Evolutionary conservation across 2,888 invertebrate species (phyloP).

Genomic region (Eudasyphora cyanicolor): DNA sequence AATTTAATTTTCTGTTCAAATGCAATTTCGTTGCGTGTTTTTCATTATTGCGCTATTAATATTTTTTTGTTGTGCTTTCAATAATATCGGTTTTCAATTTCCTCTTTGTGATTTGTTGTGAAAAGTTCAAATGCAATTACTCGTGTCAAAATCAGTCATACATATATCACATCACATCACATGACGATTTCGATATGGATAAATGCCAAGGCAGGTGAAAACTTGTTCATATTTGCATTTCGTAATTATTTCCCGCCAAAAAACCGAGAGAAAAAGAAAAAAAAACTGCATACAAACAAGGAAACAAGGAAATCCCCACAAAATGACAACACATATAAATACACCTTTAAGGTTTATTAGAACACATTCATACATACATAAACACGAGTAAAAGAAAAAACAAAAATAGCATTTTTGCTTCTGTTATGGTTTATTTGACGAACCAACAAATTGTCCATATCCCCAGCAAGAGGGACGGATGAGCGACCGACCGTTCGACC

Average conservation of each 20-base stretch:
- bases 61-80: too few species aligned
- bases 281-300: slow-evolving; percentile 9
- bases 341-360: slow-evolving; percentile 43
- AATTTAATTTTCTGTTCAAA: too few species aligned
- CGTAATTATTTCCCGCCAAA: slow-evolving; percentile 52
- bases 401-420: slow-evolving; percentile 21
- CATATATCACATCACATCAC: not conserved
- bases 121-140: not conserved
- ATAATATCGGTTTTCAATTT: slow-evolving; percentile 10
- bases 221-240: not conserved
- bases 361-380: not conserved
- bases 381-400: slow-evolving; percentile 33
- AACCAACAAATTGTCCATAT: slow-evolving; percentile 50
- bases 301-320: slow-evolving; percentile 41
- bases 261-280: slow-evolving; percentile 28
- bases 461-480: not conserved
- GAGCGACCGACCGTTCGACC: not conserved
- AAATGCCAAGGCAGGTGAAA: not conserved
- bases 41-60: too few species aligned
- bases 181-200: not conserved
- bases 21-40: too few species aligned
- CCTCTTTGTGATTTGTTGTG: not conserved
- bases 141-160: not conserved
- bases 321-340: slow-evolving; percentile 36
- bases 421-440: slow-evolving; percentile 30